Conservation (phyloP, 2,113 vertebrate species). For the Ploceus nigricollis region DNA sequence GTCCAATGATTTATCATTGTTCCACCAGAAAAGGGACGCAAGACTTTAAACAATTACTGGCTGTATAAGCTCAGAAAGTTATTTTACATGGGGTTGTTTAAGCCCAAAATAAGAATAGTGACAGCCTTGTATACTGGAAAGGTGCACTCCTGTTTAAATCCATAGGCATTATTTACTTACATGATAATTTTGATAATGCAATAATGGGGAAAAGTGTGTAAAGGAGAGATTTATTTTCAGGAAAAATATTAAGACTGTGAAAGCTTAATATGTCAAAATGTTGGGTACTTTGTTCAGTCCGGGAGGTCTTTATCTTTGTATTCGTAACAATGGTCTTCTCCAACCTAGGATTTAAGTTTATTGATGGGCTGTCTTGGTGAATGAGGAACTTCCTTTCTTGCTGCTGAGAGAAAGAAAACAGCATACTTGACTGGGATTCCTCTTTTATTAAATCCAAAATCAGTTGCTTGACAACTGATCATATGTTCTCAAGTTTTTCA, state of each 20-base stretch:
- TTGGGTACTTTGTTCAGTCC: slow-evolving; percentile 1
- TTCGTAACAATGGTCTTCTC: not conserved
- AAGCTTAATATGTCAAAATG: not conserved
- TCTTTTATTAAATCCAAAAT: not conserved
- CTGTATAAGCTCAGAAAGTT: not conserved
- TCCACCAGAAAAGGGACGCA: slow-evolving; percentile 2
- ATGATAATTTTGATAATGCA: not conserved
- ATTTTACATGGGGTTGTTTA: not conserved
- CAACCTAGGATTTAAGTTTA: not conserved
- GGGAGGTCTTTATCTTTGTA: slow-evolving; percentile 37
- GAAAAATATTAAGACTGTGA: not conserved
- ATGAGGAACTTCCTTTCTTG: not conserved
- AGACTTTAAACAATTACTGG: not conserved
- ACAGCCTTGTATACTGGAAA: not conserved
- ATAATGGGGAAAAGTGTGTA: not conserved
- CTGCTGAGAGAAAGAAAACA: not conserved
- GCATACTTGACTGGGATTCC: not conserved
- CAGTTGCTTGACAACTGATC: not conserved
- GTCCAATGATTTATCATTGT: not conserved
- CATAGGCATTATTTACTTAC: not conserved
- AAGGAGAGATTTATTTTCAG: not conserved
- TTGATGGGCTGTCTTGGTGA: not conserved
- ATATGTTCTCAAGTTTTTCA: not conserved
- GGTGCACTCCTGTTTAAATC: not conserved
- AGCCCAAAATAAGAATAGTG: not conserved